phyloP scores from a whole-genome alignment of 2,113 vertebrate species.

The Salvator merianae region DNA sequence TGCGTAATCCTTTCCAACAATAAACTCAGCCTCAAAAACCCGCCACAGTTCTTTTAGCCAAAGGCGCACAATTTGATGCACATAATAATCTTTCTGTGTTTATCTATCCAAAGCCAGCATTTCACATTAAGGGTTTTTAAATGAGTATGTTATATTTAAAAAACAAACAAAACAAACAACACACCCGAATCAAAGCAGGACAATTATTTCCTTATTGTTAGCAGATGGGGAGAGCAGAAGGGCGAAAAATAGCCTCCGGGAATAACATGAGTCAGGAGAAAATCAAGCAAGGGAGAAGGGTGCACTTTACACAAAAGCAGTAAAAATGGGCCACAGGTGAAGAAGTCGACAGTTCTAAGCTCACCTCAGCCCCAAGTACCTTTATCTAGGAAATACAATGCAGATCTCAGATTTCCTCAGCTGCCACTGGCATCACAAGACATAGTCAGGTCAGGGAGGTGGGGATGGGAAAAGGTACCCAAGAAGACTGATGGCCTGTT shows the following conservation, averaged over 20 bases:
- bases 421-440: too few species aligned
- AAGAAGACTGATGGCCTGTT: too few species aligned
- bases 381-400: too few species aligned
- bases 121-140: constrained; percentile 39
- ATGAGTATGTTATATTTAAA: neutral
- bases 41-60: neutral
- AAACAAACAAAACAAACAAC: neutral
- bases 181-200: neutral
- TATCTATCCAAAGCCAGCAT: constrained; percentile 35
- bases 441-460: too few species aligned
- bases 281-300: neutral
- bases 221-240: constrained; percentile 8
- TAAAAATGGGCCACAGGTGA: neutral
- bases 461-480: too few species aligned
- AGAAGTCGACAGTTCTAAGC: neutral
- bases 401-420: too few species aligned
- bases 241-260: constrained; percentile 39
- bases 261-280: neutral
- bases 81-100: constrained; percentile 21
- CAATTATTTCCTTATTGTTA: constrained; percentile 11
- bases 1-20: constrained; percentile 41
- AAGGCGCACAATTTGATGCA: constrained; percentile 47
- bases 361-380: neutral
- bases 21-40: constrained; percentile 42
- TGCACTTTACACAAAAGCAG: neutral